Evolutionary conservation across 2,888 invertebrate genomes (phyloP).

Genomic region (Hemistola chrysoprasaria): DNA sequence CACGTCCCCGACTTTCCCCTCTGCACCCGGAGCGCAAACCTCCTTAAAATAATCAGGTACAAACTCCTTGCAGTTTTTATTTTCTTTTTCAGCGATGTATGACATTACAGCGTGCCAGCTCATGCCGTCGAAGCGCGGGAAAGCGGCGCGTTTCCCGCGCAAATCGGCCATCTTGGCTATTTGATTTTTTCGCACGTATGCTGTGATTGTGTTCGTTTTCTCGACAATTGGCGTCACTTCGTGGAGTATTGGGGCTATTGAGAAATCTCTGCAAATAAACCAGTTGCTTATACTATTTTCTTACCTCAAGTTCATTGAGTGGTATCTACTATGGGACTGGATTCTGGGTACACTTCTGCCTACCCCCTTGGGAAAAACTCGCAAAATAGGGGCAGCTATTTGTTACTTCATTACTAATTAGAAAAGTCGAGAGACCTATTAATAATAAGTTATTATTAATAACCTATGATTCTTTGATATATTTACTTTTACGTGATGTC

Average conservation of each 20-base stretch:
- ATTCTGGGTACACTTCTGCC: no score
- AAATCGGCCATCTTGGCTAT: slow-evolving; percentile 84
- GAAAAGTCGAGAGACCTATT: no score
- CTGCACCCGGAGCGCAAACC: slow-evolving; percentile 83
- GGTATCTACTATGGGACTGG: no score
- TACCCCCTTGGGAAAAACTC: no score
- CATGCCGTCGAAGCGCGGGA: slow-evolving; percentile 90
- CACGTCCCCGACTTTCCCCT: slow-evolving; percentile 37
- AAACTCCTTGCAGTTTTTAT: slow-evolving; percentile 63
- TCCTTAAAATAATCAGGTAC: slow-evolving; percentile 84
- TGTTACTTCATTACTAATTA: no score
- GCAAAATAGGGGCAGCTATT: no score
- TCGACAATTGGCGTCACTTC: slow-evolving; percentile 82
- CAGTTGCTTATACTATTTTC: no score
- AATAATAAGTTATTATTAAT: no score
- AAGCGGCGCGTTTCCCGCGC: slow-evolving; percentile 88
- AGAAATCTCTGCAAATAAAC: slow-evolving; percentile 72
- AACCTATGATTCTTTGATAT: no score
- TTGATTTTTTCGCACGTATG: slow-evolving; percentile 83
- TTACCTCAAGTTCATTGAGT: no score
- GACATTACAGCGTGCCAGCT: slow-evolving; percentile 84
- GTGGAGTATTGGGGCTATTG: slow-evolving; percentile 82
- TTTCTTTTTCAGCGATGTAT: slow-evolving; percentile 59
- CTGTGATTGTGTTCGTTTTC: slow-evolving; percentile 84
- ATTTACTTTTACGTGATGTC: no score